Evolutionary conservation across 2,797 vertebrate genomes (phyloP).

Genomic region (Geotrypetes seraphini): DNA sequence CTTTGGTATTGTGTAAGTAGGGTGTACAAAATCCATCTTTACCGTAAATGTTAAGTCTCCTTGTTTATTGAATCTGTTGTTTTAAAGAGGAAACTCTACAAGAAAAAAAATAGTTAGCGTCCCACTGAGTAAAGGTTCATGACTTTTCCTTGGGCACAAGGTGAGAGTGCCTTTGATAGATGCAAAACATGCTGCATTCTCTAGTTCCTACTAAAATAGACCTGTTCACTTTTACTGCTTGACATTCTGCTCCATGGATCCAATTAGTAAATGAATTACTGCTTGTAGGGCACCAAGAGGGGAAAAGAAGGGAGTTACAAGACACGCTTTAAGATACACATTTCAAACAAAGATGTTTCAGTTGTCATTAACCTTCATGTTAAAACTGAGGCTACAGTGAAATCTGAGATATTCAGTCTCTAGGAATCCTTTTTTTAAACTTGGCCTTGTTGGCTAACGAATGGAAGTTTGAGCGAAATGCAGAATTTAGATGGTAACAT

Average conservation of each 20-base stretch:
- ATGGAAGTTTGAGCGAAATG: no score
- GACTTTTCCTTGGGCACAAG: slow-evolving; percentile 33
- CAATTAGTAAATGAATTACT: slow-evolving; percentile 17
- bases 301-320: no score
- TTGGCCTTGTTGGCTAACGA: no score
- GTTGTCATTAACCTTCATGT: fast-evolving
- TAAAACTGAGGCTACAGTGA: neutral
- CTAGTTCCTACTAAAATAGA: slow-evolving; percentile 46
- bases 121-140: slow-evolving; percentile 37
- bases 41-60: slow-evolving; percentile 35
- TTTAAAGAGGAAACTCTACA: slow-evolving; percentile 29
- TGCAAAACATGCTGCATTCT: slow-evolving; percentile 46
- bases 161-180: slow-evolving; percentile 45
- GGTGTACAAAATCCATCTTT: no score
- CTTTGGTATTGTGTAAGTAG: no score
- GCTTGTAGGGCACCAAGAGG: neutral
- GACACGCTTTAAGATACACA: no score
- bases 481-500: no score
- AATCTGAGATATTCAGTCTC: no score
- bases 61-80: slow-evolving; percentile 33
- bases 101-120: slow-evolving; percentile 40
- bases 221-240: slow-evolving; percentile 30
- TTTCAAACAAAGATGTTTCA: neutral
- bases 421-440: neutral
- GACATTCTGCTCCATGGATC: slow-evolving; percentile 22